Base-by-base conservation (phyloP, 2,888 invertebrate genomes). In the Heterodera filipjevi region DNA sequence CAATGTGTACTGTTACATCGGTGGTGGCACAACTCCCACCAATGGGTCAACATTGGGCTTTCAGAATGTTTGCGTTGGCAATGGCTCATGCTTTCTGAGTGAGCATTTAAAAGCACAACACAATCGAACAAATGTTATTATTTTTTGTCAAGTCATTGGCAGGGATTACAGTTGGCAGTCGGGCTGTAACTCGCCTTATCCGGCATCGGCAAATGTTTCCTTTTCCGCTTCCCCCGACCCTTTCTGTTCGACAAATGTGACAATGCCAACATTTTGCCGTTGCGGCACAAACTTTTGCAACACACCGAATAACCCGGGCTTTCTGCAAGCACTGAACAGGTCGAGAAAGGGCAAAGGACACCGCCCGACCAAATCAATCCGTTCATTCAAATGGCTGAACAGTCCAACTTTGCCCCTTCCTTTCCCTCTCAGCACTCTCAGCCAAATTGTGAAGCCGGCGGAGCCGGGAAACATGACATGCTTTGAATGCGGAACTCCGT, bases 401-500 rank as follows among this genome's bases (percentile, higher is more conserved):
- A 49, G 14, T 5, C 49, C 8, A 49, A 49, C 3, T 49, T 49
- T 3, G 14, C 19, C 8, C 10, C 59, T n/a, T n/a, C n/a, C n/a
- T 27, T 27, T 59, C 22, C 49, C 3, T 46, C 64, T 49, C 59
- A 75, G 75, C 6, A 59, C 75, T 49, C 30, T 75, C 22, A 44
- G 32, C 32, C 64, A 66, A 12, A 75, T 75, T 35, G 66, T 33
- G 68, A 75, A 32, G 33, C 75, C 75, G 44, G 35, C 66, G 22
- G 75, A 75, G 1, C 53, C 75, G 66, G 75, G 75, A 3, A 68
- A 64, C 22, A 44, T 80, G 74, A 81, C 75, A 0, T 80, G 80
- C n/a, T 81, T 80, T 44, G 80, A 80, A 30, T 80, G 80, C 73
- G 80, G 80, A 12, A 76, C 66, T 49, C 75, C 64, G 30, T 33